These are phyloP conservation scores for rabbit (Oryctolagus cuniculus) DNA, from an alignment of 2,113 vertebrate species.

Conservation along the genomic window mOryCun1.1 NC_091438.1:146704001-146704500, in stretches of 20 bases:
- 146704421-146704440: background rate
- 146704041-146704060: background rate
- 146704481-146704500: background rate
- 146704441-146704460: constrained; percentile 18
- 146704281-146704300: background rate
- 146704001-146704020: constrained; percentile 70
- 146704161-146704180: background rate
- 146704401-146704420: background rate
- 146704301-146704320: background rate
- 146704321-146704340: background rate
- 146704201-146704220: background rate
- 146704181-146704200: background rate
- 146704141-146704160: background rate
- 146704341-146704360: background rate
- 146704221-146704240: background rate
- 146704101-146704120: background rate
- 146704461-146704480: background rate
- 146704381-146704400: background rate
- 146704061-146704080: background rate
- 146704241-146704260: no score
- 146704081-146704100: background rate
- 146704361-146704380: background rate
- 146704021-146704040: constrained; percentile 43
- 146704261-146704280: background rate
- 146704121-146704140: constrained; percentile 71